Evolutionary conservation across 2,113 vertebrate genomes (phyloP), one percentile per base, ranked within the genome.

Genomic region (Leucopternis melanops): DNA sequence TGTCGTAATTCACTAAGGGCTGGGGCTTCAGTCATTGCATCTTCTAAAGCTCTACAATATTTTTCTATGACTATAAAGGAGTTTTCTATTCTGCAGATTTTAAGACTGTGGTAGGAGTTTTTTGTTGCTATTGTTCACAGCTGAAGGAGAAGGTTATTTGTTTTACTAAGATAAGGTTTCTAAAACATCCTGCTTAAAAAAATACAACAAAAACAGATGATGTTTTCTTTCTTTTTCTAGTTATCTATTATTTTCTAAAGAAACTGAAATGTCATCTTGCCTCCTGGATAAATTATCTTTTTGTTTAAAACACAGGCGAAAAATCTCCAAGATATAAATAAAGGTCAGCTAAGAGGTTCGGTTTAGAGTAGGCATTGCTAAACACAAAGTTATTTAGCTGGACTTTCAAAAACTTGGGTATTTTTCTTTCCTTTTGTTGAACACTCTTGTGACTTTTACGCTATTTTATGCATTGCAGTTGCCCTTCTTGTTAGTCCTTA

Each of bases 101-200:
- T 81, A 95, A 86, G 61, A 49, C 52, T 89, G 38, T 75, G 18
- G 82, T 90, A 75, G 16, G 67, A 92, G 29, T 38, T 95, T 96
- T 90, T 69, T 94, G 61, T 81, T 95, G 49, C 66, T 83, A 80
- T 97, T 96, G 82, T 96, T 97, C 92, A 86, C n/a, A 81, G 88
- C 81, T 94, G 83, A 97, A 95, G 94, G 87, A 96, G 94, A 95
- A 96, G 57, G 91, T 89, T 95, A 97, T 98, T 97, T 97, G 95
- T 97, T 97, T 97, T 97, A 92, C 95, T 87, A 95, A 95, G 95
- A 97, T 97, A 97, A 97, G 92, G 65, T 97, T 97, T 95, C 94
- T 95, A 94, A 96, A 95, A 81, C 81, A 94, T 65, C 23, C 77
- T 90, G 44, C 50, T 77, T 74, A 42, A 81, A 92, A 92, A 88